phyloP scores from a whole-genome alignment of 2,797 vertebrate genomes.

The Acanthurus lineatus region DNA sequence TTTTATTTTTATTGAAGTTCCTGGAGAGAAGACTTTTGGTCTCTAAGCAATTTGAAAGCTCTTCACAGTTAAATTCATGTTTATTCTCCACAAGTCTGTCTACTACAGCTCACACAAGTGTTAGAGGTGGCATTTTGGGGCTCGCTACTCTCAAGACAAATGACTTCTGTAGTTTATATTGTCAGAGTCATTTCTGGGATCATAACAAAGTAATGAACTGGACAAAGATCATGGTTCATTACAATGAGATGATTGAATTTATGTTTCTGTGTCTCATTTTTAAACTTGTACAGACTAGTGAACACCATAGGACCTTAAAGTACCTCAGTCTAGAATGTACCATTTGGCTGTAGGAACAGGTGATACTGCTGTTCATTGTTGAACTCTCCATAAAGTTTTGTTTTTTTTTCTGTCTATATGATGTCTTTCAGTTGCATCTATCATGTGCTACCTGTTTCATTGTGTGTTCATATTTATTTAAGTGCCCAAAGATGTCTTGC shows the following conservation, averaged over 20 bases:
- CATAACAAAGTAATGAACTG: conserved; percentile 11
- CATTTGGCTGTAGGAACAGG: conserved; percentile 34
- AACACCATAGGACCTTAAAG: conserved; percentile 62
- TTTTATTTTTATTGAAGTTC: background rate
- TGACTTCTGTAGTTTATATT: conserved; percentile 26
- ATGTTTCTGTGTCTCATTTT: conserved; percentile 7
- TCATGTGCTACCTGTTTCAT: conserved; percentile 41
- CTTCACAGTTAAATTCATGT: conserved; percentile 7
- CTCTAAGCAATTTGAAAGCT: conserved; percentile 15
- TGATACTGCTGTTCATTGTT: conserved; percentile 9
- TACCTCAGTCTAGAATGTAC: conserved; percentile 62
- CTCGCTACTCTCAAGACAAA: background rate
- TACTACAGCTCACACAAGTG: background rate
- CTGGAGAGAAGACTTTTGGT: background rate
- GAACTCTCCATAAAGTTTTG: conserved; percentile 1
- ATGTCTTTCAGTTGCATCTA: conserved; percentile 37
- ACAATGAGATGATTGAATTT: background rate
- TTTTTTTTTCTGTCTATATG: background rate
- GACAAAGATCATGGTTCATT: background rate
- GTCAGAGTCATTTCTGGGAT: conserved; percentile 25
- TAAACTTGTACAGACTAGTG: conserved; percentile 17
- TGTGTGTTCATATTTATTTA: conserved; percentile 78
- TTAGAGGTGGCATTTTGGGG: background rate
- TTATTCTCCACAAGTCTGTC: background rate
- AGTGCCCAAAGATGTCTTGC: conserved; percentile 74